Percentiles rank a stretch among this genome's conserved stretches.
Conservation (phyloP, 2,113 vertebrate species). For the Noctilio leporinus region DNA sequence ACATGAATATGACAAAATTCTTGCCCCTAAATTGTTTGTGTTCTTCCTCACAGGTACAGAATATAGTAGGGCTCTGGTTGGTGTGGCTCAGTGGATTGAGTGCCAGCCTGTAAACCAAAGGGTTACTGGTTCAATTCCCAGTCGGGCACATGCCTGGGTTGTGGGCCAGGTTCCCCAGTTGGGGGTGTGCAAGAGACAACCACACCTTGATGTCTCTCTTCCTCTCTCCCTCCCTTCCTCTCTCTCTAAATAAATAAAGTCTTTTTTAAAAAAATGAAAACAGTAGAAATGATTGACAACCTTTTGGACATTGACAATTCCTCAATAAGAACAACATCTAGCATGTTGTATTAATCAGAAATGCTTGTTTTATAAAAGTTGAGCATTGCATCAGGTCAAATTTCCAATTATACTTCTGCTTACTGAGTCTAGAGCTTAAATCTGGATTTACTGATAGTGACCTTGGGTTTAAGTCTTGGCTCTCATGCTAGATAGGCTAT, state of each 20-base stretch:
- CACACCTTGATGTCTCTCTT: too few relatives aligned
- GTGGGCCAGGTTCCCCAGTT: too few relatives aligned
- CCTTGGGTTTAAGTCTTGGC: not conserved
- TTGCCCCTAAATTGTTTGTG: not conserved
- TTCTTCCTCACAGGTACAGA: not conserved
- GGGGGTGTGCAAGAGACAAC: too few relatives aligned
- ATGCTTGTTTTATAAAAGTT: not conserved
- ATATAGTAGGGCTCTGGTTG: too few relatives aligned
- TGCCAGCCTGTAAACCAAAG: too few relatives aligned
- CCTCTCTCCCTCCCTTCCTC: too few relatives aligned
- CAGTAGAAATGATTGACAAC: not conserved
- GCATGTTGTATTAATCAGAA: not conserved
- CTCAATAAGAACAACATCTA: not conserved
- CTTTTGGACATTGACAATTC: not conserved
- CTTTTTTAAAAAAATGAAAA: too few relatives aligned
- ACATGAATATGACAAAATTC: not conserved
- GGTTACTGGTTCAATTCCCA: too few relatives aligned
- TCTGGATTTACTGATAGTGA: not conserved
- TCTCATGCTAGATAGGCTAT: not conserved
- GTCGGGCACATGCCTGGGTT: too few relatives aligned
- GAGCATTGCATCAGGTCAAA: not conserved
- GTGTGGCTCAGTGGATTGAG: too few relatives aligned
- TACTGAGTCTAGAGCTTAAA: not conserved
- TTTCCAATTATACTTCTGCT: not conserved
- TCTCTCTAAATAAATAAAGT: too few relatives aligned